Conservation (phyloP, 2,797 vertebrate genomes). For the Darevskia mixta region DNA sequence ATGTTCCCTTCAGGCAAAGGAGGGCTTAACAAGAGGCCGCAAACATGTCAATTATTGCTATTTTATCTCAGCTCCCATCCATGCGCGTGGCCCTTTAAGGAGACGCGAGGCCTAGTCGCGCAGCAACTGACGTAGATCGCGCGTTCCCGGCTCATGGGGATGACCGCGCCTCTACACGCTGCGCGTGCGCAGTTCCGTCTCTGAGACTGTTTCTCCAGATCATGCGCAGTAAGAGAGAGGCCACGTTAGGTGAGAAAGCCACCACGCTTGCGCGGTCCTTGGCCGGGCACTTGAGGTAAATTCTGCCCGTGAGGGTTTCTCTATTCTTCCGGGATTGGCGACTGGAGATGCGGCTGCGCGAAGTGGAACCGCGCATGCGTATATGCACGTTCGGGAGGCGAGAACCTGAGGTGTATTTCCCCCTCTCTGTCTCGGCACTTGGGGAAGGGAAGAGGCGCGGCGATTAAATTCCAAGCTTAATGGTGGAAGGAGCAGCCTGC, state of each 20-base stretch:
- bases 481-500: too few species aligned
- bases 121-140: neutral
- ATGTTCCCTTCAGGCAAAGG: neutral
- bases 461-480: too few species aligned
- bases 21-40: neutral
- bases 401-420: neutral
- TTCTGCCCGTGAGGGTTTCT: neutral
- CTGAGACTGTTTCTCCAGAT: neutral
- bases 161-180: too few species aligned
- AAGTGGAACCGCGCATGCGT: neutral
- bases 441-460: too few species aligned
- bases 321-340: neutral
- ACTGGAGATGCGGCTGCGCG: neutral
- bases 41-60: neutral
- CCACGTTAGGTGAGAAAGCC: neutral
- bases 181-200: neutral
- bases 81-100: neutral
- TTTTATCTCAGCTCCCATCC: neutral
- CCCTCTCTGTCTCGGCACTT: neutral
- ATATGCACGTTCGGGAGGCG: too few species aligned
- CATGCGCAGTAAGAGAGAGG: neutral
- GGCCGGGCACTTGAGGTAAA: constrained; percentile 8
- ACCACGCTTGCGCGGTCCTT: neutral
- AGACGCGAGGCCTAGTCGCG: neutral
- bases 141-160: neutral